A percentile compares a stretch with the other conserved stretches of the same genome.
These are phyloP conservation scores for Rhinogobius similis DNA, from an alignment of 2,113 vertebrate genomes.

Conservation along the genomic window DNA sequence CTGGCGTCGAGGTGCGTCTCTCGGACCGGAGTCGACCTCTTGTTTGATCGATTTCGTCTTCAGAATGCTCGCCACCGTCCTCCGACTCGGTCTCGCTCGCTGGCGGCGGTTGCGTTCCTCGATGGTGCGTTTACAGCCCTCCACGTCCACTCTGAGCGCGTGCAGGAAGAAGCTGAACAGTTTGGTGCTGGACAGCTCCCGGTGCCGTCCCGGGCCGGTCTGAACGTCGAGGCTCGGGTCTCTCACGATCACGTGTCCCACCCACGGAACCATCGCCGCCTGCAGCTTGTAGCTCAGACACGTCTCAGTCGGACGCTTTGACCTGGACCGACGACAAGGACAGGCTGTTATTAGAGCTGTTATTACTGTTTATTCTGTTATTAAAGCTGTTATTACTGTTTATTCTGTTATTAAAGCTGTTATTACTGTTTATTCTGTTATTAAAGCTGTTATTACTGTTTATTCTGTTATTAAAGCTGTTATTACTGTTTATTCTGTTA, in stretches of 20 bases:
- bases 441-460: no score
- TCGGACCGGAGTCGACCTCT: neutral
- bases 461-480: no score
- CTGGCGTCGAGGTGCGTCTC: neutral
- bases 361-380: no score
- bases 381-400: no score
- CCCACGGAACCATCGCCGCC: constrained; percentile 82
- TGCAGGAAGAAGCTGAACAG: constrained; percentile 83
- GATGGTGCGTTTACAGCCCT: constrained; percentile 84
- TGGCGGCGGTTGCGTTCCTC: constrained; percentile 41
- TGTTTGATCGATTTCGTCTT: neutral
- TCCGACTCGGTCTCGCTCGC: neutral
- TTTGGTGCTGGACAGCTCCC: neutral
- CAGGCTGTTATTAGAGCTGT: no score
- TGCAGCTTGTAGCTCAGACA: constrained; percentile 72
- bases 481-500: no score
- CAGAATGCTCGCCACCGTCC: no score
- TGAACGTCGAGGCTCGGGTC: constrained; percentile 36
- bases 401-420: no score
- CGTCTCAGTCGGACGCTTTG: fast-evolving
- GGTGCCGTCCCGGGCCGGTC: neutral
- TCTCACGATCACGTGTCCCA: constrained; percentile 79
- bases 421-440: no score
- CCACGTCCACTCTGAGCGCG: constrained; percentile 79
- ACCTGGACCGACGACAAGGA: neutral